Evolutionary conservation across 2,888 invertebrate species (phyloP).

Genomic region (Mallateleia sp.): DNA sequence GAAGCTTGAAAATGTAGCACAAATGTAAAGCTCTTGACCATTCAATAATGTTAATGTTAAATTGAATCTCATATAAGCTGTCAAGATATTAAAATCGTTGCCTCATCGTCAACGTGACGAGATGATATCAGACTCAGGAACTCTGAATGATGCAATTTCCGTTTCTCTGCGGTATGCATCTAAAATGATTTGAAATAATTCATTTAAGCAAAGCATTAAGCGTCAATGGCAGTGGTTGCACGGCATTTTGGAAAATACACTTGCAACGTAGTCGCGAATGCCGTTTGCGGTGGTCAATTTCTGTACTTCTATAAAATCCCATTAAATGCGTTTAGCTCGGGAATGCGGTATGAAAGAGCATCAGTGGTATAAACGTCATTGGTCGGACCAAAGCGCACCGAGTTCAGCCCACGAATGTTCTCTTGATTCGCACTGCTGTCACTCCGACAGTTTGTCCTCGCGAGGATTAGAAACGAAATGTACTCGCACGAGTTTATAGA

Average conservation of each 20-base stretch:
- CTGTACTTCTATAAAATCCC: conserved; percentile 66
- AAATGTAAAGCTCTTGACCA: no score
- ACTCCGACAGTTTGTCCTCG: not conserved
- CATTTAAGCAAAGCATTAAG: conserved; percentile 25
- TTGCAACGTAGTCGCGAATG: conserved; percentile 52
- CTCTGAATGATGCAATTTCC: conserved; percentile 69
- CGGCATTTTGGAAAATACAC: conserved; percentile 54
- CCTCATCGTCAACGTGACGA: conserved; percentile 49
- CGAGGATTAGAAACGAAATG: conserved; percentile 8
- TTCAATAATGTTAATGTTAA: conserved; percentile 24
- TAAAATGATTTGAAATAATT: conserved; percentile 72
- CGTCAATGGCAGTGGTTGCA: conserved; percentile 26
- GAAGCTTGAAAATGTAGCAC: no score
- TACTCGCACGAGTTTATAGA: not conserved
- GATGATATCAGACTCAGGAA: conserved; percentile 46
- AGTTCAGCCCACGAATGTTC: conserved; percentile 19
- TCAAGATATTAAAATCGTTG: conserved; percentile 44
- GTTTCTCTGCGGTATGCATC: not conserved
- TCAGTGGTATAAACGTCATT: conserved; percentile 67
- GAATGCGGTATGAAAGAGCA: conserved; percentile 34
- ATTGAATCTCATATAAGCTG: conserved; percentile 29
- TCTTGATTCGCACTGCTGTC: conserved; percentile 11
- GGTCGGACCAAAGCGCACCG: conserved; percentile 62
- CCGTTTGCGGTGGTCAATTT: conserved; percentile 59
- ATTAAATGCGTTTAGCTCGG: conserved; percentile 64